These are phyloP conservation scores for Teleopsis dalmanni DNA, from an alignment of 1,140 invertebrate genomes.

Conservation along the genomic window DNA sequence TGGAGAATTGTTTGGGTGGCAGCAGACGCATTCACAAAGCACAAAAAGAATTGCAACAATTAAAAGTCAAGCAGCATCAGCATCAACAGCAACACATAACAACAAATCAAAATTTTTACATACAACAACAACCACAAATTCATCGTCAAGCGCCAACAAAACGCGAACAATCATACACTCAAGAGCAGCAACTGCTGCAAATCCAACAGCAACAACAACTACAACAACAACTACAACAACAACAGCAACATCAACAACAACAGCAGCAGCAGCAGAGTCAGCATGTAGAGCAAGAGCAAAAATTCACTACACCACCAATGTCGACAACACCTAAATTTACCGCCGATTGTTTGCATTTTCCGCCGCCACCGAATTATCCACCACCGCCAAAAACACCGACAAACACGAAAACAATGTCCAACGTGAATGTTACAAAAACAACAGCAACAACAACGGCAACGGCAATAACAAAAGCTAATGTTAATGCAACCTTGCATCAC, in stretches of 20 bases:
- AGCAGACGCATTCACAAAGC: conserved; percentile 12
- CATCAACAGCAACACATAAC: conserved; percentile 13
- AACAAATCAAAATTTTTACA: conserved; percentile 39
- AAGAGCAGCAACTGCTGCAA: neutral
- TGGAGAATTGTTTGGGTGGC: conserved; percentile 31
- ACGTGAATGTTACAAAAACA: conserved; percentile 1
- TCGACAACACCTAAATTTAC: conserved; percentile 14
- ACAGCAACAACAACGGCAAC: conserved; percentile 2
- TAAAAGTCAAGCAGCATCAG: conserved; percentile 17
- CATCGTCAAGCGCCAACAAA: conserved; percentile 15
- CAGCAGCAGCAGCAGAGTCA: conserved; percentile 23
- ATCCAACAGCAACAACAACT: conserved; percentile 11
- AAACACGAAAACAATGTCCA: conserved; percentile 6
- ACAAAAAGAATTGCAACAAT: conserved; percentile 13
- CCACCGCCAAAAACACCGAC: conserved; percentile 16
- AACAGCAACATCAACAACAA: conserved; percentile 46
- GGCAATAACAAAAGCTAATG: neutral
- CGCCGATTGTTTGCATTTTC: conserved; percentile 27
- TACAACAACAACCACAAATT: conserved; percentile 35
- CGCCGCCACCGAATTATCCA: conserved; percentile 35
- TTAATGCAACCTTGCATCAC: neutral
- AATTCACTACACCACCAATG: neutral
- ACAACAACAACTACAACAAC: conserved; percentile 5
- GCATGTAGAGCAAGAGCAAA: neutral
- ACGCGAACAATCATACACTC: conserved; percentile 8